Evolutionary conservation across 2,888 invertebrate genomes (phyloP), one percentile per base, ranked within the genome.

Genomic region (Vesta saturnalis): DNA sequence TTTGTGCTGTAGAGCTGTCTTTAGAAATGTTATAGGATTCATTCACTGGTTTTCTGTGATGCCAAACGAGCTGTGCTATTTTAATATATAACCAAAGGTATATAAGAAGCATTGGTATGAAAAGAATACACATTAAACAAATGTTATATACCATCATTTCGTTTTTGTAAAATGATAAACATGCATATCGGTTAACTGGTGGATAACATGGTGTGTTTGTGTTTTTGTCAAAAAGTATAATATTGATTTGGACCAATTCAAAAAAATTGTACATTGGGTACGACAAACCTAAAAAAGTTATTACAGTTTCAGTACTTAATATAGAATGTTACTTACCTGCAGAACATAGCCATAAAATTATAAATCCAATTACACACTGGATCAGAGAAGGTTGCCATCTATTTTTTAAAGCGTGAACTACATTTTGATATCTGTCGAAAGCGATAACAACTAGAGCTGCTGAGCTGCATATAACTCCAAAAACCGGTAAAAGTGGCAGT

Each of bases 361-460:
- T 60, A 54, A 84, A 78, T 56, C 79, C 78, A 0, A 82, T 19
- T 10, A 80, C 47, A 72, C 86, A 86, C 55, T 77, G 79, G 19
- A 75, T 70, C 5, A 76, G 74, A 52, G 76, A 77, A 0, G 87
- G 87, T 73, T 86, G 83, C 87, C 87, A 88, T 69, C 80, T 76
- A 56, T 78, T 81, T 49, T 79, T 80, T n/a, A 84, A 77, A 0
- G 84, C 83, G 46, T 83, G 81, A 59, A 85, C 84, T 0, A 87
- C 83, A 46, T 85, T 86, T 77, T 84, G 81, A 72, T 88, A 89
- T 58, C 89, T 83, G 76, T 89, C 88, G 59, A 88, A 70, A 1
- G 89, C 88, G 16, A 89, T 87, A 14, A 85, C 84, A 10, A 87
- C 83, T 15, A 89, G 78, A 0, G 87, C 85, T 58, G 86, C 77